Conservation (phyloP, 1,140 invertebrate species). For the Babylonia areolata region DNA sequence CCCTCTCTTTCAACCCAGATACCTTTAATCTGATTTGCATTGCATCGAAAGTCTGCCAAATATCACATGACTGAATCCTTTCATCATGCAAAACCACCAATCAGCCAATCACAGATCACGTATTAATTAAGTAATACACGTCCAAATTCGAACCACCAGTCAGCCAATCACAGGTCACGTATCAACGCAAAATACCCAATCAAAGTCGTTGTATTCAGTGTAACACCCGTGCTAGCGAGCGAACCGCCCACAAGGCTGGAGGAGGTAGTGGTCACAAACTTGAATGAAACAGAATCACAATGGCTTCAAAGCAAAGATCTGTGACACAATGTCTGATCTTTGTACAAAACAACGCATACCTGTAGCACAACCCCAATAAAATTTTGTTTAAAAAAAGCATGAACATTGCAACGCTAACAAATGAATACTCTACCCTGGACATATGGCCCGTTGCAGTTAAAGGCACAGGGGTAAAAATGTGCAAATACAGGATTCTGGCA, state of each 20-base stretch:
- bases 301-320: neutral
- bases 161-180: constrained; percentile 1
- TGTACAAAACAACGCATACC: neutral
- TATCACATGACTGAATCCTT: neutral
- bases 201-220: neutral
- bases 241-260: neutral
- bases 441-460: too few relatives aligned
- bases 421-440: too few relatives aligned
- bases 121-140: neutral
- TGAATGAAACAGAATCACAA: neutral
- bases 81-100: neutral
- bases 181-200: neutral
- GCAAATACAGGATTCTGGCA: too few relatives aligned
- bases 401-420: too few relatives aligned
- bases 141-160: neutral
- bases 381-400: too few relatives aligned
- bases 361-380: too few relatives aligned
- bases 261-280: neutral
- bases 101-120: neutral
- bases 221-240: neutral
- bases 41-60: neutral
- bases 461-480: too few relatives aligned
- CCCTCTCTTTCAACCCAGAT: neutral
- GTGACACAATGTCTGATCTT: neutral
- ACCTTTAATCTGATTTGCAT: neutral